Evolutionary conservation across 2,797 vertebrate genomes (phyloP), one percentile per base, ranked within the genome.

Genomic region (Podarcis siculus): DNA sequence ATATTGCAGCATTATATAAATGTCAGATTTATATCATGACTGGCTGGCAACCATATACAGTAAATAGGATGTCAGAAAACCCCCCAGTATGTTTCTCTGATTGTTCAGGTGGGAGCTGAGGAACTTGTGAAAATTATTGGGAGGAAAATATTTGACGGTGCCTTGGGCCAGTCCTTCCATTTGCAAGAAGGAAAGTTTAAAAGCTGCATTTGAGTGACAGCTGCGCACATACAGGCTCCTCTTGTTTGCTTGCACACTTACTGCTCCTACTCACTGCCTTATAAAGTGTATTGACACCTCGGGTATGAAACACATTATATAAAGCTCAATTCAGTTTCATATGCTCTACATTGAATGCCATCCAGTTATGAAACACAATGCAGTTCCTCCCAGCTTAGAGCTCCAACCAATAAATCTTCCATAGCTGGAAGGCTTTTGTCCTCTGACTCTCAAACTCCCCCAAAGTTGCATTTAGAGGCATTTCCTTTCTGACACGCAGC

Each of bases 211-310:
- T 64, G 73, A 88, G 64, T 37, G 73, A 79, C 49, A 79, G 83
- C 82, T 19, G 37, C 72, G 32, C n/a, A 77, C 64, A 90, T 69
- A 88, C 8, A 21, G 35, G 79, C 72, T 75, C 55, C 75, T 27
- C 66, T 55, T 86, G 71, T 81, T 84, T 71, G 49, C 81, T 89
- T 78, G 64, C 39, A 55, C 79, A 78, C 55, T 79, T 37, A 76
- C 85, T 42, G 80, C 87, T 83, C 90, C 85, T 77, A 87, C 87
- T 87, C 87, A 80, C 35, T 85, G 45, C 85, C 86, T 80, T 80
- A 84, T 75, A 84, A 83, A 89, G 87, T 76, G 82, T 75, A 61
- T 80, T 77, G 76, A 73, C 85, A 86, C 75, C 69, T 67, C n/a
- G 85, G 64, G 87, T 77, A 84, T 4, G 45, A 58, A 83, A 82